Evolutionary conservation across 2,797 vertebrate species (phyloP), one percentile per base, ranked within the genome.

Genomic region (Rhynchonycteris naso): DNA sequence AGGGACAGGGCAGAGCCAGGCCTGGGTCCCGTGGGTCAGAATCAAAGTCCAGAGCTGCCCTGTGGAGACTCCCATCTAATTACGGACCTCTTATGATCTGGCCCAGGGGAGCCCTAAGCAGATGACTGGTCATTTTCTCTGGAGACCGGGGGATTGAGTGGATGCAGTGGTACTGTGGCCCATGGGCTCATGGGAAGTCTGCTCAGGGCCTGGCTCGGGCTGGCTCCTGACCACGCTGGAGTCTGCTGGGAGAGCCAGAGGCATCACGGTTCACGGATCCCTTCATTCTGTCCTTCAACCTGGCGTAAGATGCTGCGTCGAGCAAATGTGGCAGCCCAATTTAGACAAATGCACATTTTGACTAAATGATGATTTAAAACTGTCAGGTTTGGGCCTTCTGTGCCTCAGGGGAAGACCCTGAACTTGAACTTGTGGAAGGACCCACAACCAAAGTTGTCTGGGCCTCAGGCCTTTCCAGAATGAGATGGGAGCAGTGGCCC

Each of bases 231-330:
- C 19, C 11, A 50, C 5, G 0, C 61, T 10, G 4, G 24, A 35
- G 66, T 72, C 22, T 21, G 5, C 22, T 21, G 0, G 6, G 26
- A 12, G 1, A n/a, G n/a, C 33, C 14, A 30, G 19, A 7, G 21
- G 52, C 1, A 0, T 4, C 11, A 0, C 6, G 5, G 18, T n/a
- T 21, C 28, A 10, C 4, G 0, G 0, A 0, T 1, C 26, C 26
- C 24, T 35, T 9, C 10, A 0, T 47, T 75, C 52, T 2, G 0
- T 54, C 43, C 82, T 52, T 58, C 30, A 52, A 6, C 52, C 33
- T n/a, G 10, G 35, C 16, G 18, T 16, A 30, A 47, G 66, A 22
- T 1, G 15, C 54, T 13, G 22, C 19, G 0, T 16, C 52, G 13
- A 38, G 63, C 52, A 26, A 16, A 14, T 8, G 7, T 30, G 68